These are phyloP conservation scores for Neotoma lepida DNA, from an alignment of 2,113 vertebrate genomes.

Conservation along the genomic window DNA sequence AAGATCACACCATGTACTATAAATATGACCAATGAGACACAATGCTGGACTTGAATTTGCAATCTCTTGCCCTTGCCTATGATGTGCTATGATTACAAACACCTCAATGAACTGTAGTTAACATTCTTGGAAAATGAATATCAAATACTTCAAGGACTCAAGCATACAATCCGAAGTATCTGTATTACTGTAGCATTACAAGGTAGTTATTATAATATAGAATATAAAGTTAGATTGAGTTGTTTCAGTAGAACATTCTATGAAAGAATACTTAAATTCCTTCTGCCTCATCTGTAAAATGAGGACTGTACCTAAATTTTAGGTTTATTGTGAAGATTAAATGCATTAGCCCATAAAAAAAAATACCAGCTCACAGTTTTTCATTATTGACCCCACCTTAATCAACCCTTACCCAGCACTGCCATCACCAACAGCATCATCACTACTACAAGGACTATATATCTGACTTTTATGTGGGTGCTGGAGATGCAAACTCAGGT, in stretches of 20 bases:
- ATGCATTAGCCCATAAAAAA: background rate
- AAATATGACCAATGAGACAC: background rate
- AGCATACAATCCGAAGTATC: background rate
- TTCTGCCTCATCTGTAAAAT: background rate
- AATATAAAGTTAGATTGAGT: background rate
- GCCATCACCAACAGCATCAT: background rate
- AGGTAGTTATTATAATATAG: background rate
- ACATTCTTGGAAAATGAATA: background rate
- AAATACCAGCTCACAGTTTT: background rate
- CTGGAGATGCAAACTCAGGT: background rate
- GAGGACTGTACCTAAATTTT: background rate
- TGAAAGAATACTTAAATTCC: background rate
- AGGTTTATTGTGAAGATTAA: background rate
- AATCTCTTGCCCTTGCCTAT: background rate
- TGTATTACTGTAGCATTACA: background rate
- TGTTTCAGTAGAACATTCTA: background rate
- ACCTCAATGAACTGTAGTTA: background rate
- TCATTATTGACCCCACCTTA: background rate
- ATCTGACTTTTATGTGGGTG: background rate
- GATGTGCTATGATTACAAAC: background rate
- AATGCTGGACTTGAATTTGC: background rate
- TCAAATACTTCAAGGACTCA: background rate
- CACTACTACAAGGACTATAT: background rate
- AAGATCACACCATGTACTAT: background rate
- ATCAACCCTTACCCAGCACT: background rate